These are phyloP conservation scores for Miichthys miiuy DNA, from an alignment of 2,797 vertebrate species.

Conservation along the genomic window DNA sequence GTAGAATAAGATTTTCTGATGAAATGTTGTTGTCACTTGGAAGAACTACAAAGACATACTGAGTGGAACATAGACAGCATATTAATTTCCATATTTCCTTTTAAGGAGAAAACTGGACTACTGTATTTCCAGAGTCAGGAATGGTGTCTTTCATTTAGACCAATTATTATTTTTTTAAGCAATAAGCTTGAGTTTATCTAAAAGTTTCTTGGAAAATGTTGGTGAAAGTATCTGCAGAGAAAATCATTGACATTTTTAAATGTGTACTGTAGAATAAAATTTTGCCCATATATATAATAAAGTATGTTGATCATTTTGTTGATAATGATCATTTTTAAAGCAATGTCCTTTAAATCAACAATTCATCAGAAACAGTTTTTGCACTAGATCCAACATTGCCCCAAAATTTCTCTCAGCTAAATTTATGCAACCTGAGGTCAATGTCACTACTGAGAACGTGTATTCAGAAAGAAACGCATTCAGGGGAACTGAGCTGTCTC, in stretches of 20 bases:
- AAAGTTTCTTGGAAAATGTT: not conserved
- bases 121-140: not conserved
- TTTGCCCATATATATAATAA: too few relatives aligned
- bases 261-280: not conserved
- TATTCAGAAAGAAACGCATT: slow-evolving; percentile 4
- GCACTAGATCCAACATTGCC: too few relatives aligned
- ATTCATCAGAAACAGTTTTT: too few relatives aligned
- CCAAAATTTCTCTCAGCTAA: not conserved
- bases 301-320: too few relatives aligned
- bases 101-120: not conserved
- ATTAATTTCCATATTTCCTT: not conserved
- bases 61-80: not conserved
- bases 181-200: not conserved
- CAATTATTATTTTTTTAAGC: not conserved
- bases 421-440: slow-evolving; percentile 4
- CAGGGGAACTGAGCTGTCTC: slow-evolving; percentile 2
- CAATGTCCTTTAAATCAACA: too few relatives aligned
- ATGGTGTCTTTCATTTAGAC: not conserved
- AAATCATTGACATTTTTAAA: not conserved
- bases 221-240: not conserved
- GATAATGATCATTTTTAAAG: too few relatives aligned
- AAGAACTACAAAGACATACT: slow-evolving; percentile 13
- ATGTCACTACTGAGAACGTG: not conserved
- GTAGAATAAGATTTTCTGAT: not conserved
- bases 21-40: not conserved